A percentile compares a stretch with the other conserved stretches of the same genome.
phyloP scores from a whole-genome alignment of 2,797 vertebrate species.

The Eupleurogrammus muticus region DNA sequence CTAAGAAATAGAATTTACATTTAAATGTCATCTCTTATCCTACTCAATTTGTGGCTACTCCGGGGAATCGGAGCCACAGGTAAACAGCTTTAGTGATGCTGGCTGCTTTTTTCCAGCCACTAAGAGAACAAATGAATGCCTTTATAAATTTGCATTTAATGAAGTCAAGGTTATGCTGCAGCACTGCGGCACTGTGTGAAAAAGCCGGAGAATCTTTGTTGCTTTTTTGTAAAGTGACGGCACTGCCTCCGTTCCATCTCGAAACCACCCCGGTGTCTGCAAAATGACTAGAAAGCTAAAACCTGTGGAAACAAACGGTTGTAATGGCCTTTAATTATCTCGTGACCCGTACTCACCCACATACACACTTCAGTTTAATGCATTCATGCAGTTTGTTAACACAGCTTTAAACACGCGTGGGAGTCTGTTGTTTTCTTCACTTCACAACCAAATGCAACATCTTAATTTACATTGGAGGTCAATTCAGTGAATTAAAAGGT shows the following conservation, averaged over 20 bases:
- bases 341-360: not conserved
- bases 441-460: too few relatives aligned
- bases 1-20: constrained; percentile 53
- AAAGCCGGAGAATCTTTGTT: not conserved
- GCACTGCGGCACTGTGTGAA: not conserved
- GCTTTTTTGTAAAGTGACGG: not conserved
- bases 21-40: constrained; percentile 56
- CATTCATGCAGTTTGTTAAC: not conserved
- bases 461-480: not conserved
- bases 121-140: not conserved
- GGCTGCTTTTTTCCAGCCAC: not conserved
- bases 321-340: not conserved
- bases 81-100: constrained; percentile 29
- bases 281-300: not conserved
- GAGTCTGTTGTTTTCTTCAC: not conserved
- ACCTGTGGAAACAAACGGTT: not conserved
- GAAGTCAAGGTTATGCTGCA: not conserved
- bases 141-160: constrained; percentile 9
- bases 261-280: not conserved
- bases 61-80: constrained; percentile 14
- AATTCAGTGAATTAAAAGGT: not conserved
- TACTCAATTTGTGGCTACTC: constrained; percentile 25
- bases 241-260: not conserved
- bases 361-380: not conserved
- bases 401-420: not conserved